These are phyloP conservation scores for Drosophila sordidula DNA, from an alignment of 2,888 invertebrate genomes.

Conservation along the genomic window DNA sequence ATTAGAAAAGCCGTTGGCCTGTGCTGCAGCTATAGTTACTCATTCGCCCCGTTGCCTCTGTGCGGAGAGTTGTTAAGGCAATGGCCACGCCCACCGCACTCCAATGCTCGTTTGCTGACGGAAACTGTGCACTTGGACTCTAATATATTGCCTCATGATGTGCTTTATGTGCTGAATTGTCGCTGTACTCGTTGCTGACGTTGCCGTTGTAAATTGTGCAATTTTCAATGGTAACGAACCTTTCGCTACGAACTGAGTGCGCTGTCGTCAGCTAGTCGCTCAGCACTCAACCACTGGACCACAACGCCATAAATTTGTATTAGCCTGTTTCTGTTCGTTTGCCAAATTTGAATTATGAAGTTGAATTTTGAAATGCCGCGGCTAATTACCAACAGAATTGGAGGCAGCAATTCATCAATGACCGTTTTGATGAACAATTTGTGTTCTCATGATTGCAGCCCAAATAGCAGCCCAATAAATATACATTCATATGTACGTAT, in stretches of 20 bases:
- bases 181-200: conserved; percentile 28
- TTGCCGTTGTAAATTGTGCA: conserved; percentile 50
- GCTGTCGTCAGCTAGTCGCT: conserved; percentile 11
- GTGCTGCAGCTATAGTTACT: neutral
- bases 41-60: conserved; percentile 6
- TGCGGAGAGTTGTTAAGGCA: conserved; percentile 53
- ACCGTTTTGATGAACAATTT: conserved; percentile 40
- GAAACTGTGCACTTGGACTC: conserved; percentile 66
- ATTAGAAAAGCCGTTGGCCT: conserved; percentile 26
- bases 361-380: conserved; percentile 27
- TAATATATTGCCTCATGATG: conserved; percentile 68
- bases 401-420: conserved; percentile 45
- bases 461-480: neutral
- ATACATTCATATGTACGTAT: neutral
- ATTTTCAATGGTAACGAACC: conserved; percentile 54
- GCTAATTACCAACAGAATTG: conserved; percentile 48
- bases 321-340: conserved; percentile 44
- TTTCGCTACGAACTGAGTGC: conserved; percentile 8
- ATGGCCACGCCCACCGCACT: conserved; percentile 14
- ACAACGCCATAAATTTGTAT: conserved; percentile 56
- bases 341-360: conserved; percentile 70
- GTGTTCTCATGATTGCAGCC: neutral
- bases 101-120: conserved; percentile 49
- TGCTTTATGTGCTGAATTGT: conserved; percentile 57
- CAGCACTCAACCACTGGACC: conserved; percentile 38